Percentiles rank a stretch among this genome's conserved stretches.
These are phyloP conservation scores for Picus viridis DNA, from an alignment of 2,797 vertebrate genomes.

Conservation along the genomic window DNA sequence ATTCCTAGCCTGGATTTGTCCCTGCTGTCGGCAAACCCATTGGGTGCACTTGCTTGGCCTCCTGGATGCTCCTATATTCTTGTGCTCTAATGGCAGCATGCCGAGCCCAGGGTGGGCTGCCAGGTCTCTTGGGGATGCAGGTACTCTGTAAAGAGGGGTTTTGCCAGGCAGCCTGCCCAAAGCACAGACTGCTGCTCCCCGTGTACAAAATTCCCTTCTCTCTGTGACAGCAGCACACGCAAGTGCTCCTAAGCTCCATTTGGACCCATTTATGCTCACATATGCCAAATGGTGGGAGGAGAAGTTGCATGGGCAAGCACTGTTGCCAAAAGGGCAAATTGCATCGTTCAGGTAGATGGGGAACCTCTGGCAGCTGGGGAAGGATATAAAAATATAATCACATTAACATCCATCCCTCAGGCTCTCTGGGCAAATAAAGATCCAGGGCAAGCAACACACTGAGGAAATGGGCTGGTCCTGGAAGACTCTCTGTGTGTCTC, in stretches of 20 bases:
- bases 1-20: not conserved
- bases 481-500: too few relatives aligned
- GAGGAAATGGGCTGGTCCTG: not conserved
- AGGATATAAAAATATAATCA: not conserved
- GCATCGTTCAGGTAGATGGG: not conserved
- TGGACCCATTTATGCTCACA: fast-evolving
- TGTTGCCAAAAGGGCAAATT: not conserved
- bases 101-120: not conserved
- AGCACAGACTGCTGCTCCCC: not conserved
- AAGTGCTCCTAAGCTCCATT: not conserved
- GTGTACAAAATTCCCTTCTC: not conserved
- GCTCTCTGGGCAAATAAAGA: not conserved
- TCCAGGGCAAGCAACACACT: not conserved
- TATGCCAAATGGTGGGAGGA: not conserved
- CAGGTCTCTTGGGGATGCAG: not conserved
- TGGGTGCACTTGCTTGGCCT: not conserved
- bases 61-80: not conserved
- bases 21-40: not conserved
- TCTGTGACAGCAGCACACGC: not conserved
- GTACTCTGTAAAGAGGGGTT: not conserved
- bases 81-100: not conserved
- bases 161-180: not conserved
- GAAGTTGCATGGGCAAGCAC: not conserved
- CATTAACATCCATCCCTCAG: not conserved
- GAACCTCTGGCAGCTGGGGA: not conserved